phyloP scores from a whole-genome alignment of 2,113 vertebrate genomes.

The Propithecus coquereli region DNA sequence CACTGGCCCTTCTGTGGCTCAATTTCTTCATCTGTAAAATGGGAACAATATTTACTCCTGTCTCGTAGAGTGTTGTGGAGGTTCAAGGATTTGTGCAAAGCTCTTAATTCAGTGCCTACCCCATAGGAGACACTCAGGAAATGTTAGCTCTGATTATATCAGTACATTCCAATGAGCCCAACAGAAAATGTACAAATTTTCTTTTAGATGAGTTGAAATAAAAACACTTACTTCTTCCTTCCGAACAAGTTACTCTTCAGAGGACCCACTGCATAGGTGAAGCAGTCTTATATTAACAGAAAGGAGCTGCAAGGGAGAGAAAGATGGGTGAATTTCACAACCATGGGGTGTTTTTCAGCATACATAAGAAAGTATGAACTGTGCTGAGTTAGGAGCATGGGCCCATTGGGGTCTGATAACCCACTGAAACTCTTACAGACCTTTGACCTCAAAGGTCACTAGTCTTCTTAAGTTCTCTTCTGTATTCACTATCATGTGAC shows the following conservation, averaged over 20 bases:
- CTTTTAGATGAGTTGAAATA: too few relatives aligned
- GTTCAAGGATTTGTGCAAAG: too few relatives aligned
- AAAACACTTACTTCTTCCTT: not conserved
- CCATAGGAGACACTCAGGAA: not conserved
- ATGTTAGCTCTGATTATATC: too few relatives aligned
- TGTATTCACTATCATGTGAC: not conserved
- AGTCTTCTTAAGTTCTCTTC: not conserved
- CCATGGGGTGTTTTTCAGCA: fast-evolving
- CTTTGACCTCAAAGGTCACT: not conserved
- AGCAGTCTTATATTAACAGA: not conserved
- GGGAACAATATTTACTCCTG: not conserved
- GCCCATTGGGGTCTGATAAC: not conserved
- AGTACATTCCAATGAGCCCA: too few relatives aligned
- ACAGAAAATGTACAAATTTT: not conserved
- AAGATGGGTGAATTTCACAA: fast-evolving
- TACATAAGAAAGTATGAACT: not conserved
- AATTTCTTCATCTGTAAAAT: not conserved
- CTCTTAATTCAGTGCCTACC: not conserved
- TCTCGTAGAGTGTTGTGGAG: not conserved
- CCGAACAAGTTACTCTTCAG: not conserved
- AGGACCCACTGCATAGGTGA: not conserved
- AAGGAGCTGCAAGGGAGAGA: not conserved
- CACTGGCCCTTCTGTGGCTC: not conserved
- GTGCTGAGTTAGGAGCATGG: too few relatives aligned
- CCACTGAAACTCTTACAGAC: not conserved